Base-by-base conservation (phyloP, 1,140 invertebrate genomes). In the Eupeodes corollae region DNA sequence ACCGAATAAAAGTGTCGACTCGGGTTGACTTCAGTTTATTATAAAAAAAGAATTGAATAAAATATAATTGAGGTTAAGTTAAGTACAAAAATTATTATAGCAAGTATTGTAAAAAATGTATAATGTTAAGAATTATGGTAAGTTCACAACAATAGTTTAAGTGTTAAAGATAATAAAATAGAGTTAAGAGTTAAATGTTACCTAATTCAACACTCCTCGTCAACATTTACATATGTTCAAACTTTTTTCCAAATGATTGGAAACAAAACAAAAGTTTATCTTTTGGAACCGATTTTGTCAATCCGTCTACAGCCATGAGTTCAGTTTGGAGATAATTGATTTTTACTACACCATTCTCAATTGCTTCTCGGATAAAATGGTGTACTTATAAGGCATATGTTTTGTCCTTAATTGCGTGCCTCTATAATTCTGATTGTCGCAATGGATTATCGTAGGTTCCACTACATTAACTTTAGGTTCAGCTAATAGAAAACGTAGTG, bases 141-240 rank as follows among this genome's bases (percentile, higher is more conserved):
- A 26, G 21, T 26, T 26, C 3, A 26, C 21, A 26, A 26, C 21
- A 26, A 8, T 26, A 26, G 21, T 26, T 26, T 26, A 26, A 26
- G 21, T 8, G 8, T 26, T 26, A 26, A 26, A 26, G 3, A 26
- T 26, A 26, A 26, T 26, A 26, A 5, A 26, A 26, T 26, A 26
- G 21, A 26, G n/a, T n/a, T n/a, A 26, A 8, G 8, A 5, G 8
- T 26, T 38, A 38, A 38, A 6, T 38, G 12, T n/a, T n/a, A 26
- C 30, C 14, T n/a, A 42, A 13, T 9, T 26, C 15, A 45, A 33
- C 11, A 46, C 44, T 33, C 44, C 44, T 44, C 44, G 33, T 46
- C 34, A 46, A 46, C 34, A 34, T 32, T n/a, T 18, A 8, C 21
- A 26, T 38, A 13, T 13, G 26, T 46, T 46, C 14, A 16, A 10